Conservation (phyloP, 30 jellyfish, hydroid and myxozoan genomes). For the Catostylus mosaicus region DNA sequence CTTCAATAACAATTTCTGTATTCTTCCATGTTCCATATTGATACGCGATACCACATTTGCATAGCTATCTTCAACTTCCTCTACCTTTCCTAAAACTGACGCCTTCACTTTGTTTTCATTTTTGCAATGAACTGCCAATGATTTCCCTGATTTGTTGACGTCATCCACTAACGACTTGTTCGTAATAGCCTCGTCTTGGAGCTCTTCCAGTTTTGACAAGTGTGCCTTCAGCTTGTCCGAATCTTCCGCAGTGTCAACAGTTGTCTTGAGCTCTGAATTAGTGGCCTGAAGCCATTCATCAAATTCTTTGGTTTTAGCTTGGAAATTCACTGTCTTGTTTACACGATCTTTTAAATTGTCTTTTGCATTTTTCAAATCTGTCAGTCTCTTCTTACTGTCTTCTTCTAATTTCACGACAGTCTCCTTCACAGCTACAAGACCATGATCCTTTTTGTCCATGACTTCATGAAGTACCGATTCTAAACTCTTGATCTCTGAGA, state of each 20-base stretch:
- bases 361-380: constrained; percentile 46
- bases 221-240: constrained; percentile 70
- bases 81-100: constrained; percentile 65
- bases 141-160: constrained; percentile 74
- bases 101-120: constrained; percentile 76
- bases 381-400: constrained; percentile 39
- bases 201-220: constrained; percentile 1
- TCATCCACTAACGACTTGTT: constrained; percentile 45
- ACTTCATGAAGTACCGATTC: constrained; percentile 69
- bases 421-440: constrained; percentile 42
- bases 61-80: constrained; percentile 55
- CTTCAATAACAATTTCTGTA: constrained; percentile 77
- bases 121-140: constrained; percentile 52
- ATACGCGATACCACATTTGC: constrained; percentile 67
- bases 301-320: constrained; percentile 42
- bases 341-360: constrained; percentile 67
- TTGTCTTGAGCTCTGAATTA: constrained; percentile 62
- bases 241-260: constrained; percentile 71
- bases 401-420: constrained; percentile 54
- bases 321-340: constrained; percentile 40
- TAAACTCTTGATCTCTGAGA: constrained; percentile 44
- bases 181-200: constrained; percentile 13
- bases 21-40: constrained; percentile 74
- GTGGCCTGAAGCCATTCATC: constrained; percentile 65
- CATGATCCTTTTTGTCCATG: constrained; percentile 71